A percentile compares a stretch with the other conserved stretches of the same genome.
phyloP scores from a whole-genome alignment of 2,113 vertebrate genomes.

The Coracopsis vasa region DNA sequence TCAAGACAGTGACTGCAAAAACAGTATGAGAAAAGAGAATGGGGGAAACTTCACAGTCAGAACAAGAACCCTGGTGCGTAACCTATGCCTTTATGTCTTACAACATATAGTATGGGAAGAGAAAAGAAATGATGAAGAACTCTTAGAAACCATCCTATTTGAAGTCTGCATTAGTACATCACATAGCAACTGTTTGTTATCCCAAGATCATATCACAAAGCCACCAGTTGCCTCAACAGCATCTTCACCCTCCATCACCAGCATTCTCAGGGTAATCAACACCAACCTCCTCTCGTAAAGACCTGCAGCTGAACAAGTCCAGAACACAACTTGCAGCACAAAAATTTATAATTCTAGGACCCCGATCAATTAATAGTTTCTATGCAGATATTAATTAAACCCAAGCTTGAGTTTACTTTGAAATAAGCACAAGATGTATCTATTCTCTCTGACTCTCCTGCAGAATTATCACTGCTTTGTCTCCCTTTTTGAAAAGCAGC shows the following conservation, averaged over 20 bases:
- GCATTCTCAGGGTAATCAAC: background rate
- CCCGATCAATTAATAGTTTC: background rate
- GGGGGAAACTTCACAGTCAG: background rate
- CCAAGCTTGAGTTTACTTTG: background rate
- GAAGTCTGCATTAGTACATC: background rate
- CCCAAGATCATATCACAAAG: rapidly evolving
- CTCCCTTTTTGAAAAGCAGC: background rate
- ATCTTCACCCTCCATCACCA: background rate
- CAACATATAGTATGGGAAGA: rapidly evolving
- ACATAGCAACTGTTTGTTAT: background rate
- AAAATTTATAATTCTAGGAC: background rate
- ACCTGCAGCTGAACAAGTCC: background rate
- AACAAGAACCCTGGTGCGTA: background rate
- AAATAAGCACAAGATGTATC: background rate
- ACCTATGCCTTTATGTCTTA: background rate
- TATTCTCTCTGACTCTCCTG: background rate
- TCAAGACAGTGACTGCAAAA: background rate
- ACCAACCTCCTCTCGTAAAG: background rate
- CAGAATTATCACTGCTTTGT: background rate
- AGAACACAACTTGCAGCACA: background rate
- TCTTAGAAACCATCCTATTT: background rate
- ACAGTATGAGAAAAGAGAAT: background rate
- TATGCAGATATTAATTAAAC: background rate
- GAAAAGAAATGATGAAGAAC: background rate
- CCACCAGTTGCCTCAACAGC: background rate